Conservation (phyloP, 2,888 invertebrate species). For the Caenorhabditis sp. region DNA sequence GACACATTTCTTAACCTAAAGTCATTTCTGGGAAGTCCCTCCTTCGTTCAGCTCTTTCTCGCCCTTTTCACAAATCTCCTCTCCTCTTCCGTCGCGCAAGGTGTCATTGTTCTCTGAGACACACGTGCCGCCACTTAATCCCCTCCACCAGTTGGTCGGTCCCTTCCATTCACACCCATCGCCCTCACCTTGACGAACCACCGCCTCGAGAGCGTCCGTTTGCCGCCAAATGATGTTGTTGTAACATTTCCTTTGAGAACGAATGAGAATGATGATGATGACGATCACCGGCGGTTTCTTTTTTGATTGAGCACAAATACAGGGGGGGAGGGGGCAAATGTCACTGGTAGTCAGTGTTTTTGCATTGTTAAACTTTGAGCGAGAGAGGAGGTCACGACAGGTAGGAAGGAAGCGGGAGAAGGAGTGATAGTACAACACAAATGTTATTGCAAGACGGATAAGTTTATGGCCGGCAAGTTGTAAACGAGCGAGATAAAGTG, state of each 20-base stretch:
- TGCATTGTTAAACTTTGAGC: conserved; percentile 6
- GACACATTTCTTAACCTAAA: too few relatives aligned
- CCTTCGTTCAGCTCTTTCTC: conserved; percentile 1
- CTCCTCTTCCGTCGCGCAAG: conserved; percentile 34
- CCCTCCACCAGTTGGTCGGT: conserved; percentile 38
- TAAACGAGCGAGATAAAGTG: too few relatives aligned
- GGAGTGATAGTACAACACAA: too few relatives aligned
- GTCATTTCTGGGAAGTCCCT: not conserved
- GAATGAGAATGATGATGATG: conserved; percentile 9
- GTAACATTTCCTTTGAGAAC: conserved; percentile 41
- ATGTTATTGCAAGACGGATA: too few relatives aligned
- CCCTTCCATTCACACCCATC: conserved; percentile 18
- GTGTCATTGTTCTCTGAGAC: conserved; percentile 1
- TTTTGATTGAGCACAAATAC: conserved; percentile 15
- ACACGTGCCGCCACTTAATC: conserved; percentile 49
- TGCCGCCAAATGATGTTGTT: conserved; percentile 46
- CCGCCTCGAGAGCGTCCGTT: conserved; percentile 2
- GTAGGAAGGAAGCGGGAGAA: too few relatives aligned
- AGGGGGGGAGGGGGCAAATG: not conserved
- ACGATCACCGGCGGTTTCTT: conserved; percentile 18
- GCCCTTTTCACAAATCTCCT: not conserved
- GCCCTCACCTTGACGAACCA: conserved; percentile 2
- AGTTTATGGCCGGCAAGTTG: too few relatives aligned
- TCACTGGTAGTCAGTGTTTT: not conserved
- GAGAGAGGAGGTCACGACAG: not conserved